A percentile compares a stretch with the other conserved stretches of the same genome.
Evolutionary conservation across 2,113 vertebrate genomes (phyloP).

Genomic region (Corythoichthys intestinalis): DNA sequence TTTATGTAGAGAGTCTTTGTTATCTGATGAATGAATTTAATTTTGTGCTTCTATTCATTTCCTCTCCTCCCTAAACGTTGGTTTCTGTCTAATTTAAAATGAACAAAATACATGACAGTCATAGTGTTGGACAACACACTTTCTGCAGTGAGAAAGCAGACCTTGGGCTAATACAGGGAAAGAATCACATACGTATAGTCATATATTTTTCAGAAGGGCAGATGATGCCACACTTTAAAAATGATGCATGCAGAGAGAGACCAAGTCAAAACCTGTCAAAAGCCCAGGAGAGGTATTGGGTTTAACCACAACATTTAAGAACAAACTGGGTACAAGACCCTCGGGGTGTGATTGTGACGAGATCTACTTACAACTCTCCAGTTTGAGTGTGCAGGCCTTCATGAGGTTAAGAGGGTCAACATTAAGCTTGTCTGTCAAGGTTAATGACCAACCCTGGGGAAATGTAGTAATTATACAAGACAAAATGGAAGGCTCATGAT

Average conservation of each 20-base stretch:
- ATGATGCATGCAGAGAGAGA: slow-evolving; percentile 13
- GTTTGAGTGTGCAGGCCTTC: slow-evolving; percentile 24
- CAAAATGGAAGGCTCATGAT: slow-evolving; percentile 4
- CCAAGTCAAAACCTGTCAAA: slow-evolving; percentile 29
- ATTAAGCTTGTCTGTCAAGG: slow-evolving; percentile 17
- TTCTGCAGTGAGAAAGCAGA: not conserved
- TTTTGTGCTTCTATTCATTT: not conserved
- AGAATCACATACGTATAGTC: slow-evolving; percentile 10
- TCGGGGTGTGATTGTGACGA: slow-evolving; percentile 43
- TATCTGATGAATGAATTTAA: not conserved
- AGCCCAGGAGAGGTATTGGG: slow-evolving; percentile 59
- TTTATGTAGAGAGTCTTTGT: slow-evolving; percentile 1
- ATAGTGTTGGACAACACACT: not conserved
- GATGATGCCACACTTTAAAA: slow-evolving; percentile 12
- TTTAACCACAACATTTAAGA: slow-evolving; percentile 67
- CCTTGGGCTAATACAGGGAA: not conserved
- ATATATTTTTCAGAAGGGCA: slow-evolving; percentile 26
- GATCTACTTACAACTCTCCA: slow-evolving; percentile 52
- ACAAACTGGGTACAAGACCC: slow-evolving; percentile 57
- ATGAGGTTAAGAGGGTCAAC: slow-evolving; percentile 44
- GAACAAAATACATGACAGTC: slow-evolving; percentile 1
- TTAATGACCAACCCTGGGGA: slow-evolving; percentile 35
- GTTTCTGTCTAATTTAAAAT: not conserved
- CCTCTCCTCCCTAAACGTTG: not conserved
- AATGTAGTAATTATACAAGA: slow-evolving; percentile 16